Percentiles rank a stretch among this genome's conserved stretches.
phyloP scores from a whole-genome alignment of 2,888 invertebrate species.

The Panorpa germanica region DNA sequence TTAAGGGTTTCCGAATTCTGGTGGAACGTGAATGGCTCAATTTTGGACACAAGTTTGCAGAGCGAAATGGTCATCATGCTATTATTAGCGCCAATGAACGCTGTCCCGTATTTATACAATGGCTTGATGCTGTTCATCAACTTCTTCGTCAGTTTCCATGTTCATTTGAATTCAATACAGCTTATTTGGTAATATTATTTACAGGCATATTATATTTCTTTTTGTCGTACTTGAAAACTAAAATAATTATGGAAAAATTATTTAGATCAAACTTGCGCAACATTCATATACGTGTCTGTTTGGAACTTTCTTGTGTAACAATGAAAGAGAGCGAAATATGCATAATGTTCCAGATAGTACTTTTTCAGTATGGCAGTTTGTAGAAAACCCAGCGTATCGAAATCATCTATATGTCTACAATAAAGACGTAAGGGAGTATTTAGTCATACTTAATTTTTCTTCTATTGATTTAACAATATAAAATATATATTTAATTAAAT shows the following conservation, averaged over 20 bases:
- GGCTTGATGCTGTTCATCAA: conserved; percentile 94
- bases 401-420: conserved; percentile 64
- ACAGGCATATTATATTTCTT: neutral
- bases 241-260: conserved; percentile 10
- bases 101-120: conserved; percentile 94
- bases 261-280: conserved; percentile 81
- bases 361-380: conserved; percentile 78
- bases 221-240: neutral
- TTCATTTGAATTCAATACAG: conserved; percentile 88
- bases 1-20: conserved; percentile 78
- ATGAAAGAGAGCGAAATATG: conserved; percentile 47
- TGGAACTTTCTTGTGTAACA: conserved; percentile 92
- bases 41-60: conserved; percentile 96
- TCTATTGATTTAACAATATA: conserved; percentile 7
- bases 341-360: conserved; percentile 44
- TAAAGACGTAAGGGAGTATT: conserved; percentile 19
- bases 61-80: conserved; percentile 73
- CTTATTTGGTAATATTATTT: conserved; percentile 55
- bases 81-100: conserved; percentile 87
- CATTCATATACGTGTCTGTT: conserved; percentile 93
- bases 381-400: conserved; percentile 57
- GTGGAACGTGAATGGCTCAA: conserved; percentile 95
- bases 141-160: conserved; percentile 73
- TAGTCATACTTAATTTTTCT: neutral
- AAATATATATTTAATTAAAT: conserved; percentile 3